Evolutionary conservation across 2,113 vertebrate genomes (phyloP), one percentile per base, ranked within the genome.

Genomic region (Tachuris rubrigastra): DNA sequence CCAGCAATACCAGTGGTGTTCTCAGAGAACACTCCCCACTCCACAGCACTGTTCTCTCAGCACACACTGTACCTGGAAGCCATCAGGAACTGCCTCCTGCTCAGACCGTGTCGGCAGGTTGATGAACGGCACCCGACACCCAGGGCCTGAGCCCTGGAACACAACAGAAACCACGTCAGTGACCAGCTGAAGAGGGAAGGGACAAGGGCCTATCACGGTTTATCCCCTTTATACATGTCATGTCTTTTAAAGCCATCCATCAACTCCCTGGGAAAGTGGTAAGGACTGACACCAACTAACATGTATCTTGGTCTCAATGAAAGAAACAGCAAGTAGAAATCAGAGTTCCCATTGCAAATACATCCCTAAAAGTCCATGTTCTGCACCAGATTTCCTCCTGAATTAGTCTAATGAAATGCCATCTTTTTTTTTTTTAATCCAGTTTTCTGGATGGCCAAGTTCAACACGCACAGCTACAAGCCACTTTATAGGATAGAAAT

Each of bases 51-150:
- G 24, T 4, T 53, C 30, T 56, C 50, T 39, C 19, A 59, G 44
- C 27, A 31, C 53, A 39, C 23, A 93, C 89, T 44, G 44, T 98
- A 98, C 98, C 98, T 98, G 98, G 94, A 98, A 98, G 44, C 89
- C 37, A 8, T 97, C 96, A 1, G 93, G 42, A 76, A 94, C 78
- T 1, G 96, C n/a, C 31, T 98, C 97, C 47, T 98, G 97, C 63
- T 97, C 97, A 0, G 96, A 78, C 39, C 49, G 95, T 1, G 96
- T 8, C 0, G 97, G 92, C 8, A 98, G 77, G 14, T 85, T 96
- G 91, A 98, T 89, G 63, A 98, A 98, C 0, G 98, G 98, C 42
- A 98, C 92, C 22, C 53, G 96, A 65, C 97, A 97, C 6, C 24
- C 86, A 3, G 84, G 58, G 15, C 60, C 76, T 0, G 98, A 67